These are phyloP conservation scores for Calycopis cecrops DNA, from an alignment of 1,140 invertebrate genomes.

Conservation along the genomic window DNA sequence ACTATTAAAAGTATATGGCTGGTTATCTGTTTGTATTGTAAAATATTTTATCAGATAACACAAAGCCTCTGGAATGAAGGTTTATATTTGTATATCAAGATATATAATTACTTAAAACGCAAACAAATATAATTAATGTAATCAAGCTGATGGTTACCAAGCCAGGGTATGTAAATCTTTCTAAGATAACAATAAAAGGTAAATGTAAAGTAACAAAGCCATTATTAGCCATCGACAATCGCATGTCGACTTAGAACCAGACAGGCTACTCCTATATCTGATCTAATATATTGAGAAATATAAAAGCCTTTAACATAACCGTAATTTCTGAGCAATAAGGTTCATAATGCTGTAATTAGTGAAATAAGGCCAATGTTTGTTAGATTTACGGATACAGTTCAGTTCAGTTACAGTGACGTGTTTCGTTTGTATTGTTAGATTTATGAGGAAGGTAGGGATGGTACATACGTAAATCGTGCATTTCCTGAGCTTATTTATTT, in stretches of 20 bases:
- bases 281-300: conserved; percentile 17
- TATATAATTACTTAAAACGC: no score
- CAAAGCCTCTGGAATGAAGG: no score
- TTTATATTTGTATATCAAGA: no score
- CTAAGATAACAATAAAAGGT: no score
- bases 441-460: conserved; percentile 10
- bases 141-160: no score
- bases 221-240: conserved; percentile 15
- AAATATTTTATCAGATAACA: no score
- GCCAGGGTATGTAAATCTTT: no score
- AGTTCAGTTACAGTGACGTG: conserved; percentile 13
- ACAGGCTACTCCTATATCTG: conserved; percentile 5
- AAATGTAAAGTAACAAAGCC: conserved; percentile 1
- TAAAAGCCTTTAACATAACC: background rate
- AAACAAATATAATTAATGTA: no score
- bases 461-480: conserved; percentile 8
- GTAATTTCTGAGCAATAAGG: background rate
- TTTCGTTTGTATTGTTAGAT: conserved; percentile 17
- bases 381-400: conserved; percentile 16
- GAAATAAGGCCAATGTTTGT: background rate
- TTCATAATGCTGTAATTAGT: background rate
- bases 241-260: conserved; percentile 17
- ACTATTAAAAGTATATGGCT: no score
- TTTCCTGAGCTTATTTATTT: conserved; percentile 16
- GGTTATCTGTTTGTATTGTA: no score